Base-by-base conservation (phyloP, 2,888 invertebrate genomes). In the Diogma glabrata region DNA sequence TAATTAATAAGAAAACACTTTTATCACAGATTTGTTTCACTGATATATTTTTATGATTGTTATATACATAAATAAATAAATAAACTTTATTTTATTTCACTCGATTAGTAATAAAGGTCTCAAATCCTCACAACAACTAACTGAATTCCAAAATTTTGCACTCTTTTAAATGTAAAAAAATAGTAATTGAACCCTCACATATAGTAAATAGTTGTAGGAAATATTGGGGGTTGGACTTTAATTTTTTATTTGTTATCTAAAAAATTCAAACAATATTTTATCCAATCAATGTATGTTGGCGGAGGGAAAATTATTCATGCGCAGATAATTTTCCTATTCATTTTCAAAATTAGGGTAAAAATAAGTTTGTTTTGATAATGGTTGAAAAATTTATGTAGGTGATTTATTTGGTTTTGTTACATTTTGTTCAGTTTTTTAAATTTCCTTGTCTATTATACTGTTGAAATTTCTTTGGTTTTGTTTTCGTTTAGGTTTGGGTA, bases 291-390 rank as follows among this genome's bases (percentile, higher is more conserved):
- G 23, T 24, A 24, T n/a, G 46, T 23, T 46, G 46, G 22, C 24
- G 46, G 26, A 26, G 46, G 46, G 24, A 46, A 46, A 46, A 24
- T 46, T 24, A 46, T 46, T 46, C 46, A 46, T 46, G 46, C 46
- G 46, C 46, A 6, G 46, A 14, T 46, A 46, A 43, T 43, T 43
- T 43, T 43, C 43, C 43, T 23, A 12, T 14, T n/a, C n/a, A 22
- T 7, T 14, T 22, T 22, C 20, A 6, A 43, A 22, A 22, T 43
- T 43, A 43, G 43, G 43, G 43, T 43, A 19, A 23, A 22, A 43
- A 22, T 43, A 43, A 43, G 43, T 5, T 22, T 19, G 12, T 22
- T 43, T 28, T 40, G 36, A 36, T 8, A 14, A 36, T 16, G 16
- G n/a, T 36, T 14, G 14, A 10, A 7, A 5, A 14, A 36, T 36